These are phyloP conservation scores for Forbesichthys agassizii DNA, from an alignment of 2,113 vertebrate species.

Conservation along the genomic window DNA sequence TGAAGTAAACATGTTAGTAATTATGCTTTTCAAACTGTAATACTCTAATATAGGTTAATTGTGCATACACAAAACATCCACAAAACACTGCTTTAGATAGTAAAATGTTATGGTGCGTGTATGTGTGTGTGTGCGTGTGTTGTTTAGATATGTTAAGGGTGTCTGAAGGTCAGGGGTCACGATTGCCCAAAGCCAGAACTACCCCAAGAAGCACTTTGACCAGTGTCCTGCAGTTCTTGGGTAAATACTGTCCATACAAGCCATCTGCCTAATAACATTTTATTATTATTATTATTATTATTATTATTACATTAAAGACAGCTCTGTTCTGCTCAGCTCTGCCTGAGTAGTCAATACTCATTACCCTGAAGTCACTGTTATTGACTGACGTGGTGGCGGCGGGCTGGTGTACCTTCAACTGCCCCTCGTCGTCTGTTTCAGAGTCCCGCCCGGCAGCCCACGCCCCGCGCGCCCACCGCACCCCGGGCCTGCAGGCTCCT, in stretches of 20 bases:
- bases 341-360: neutral
- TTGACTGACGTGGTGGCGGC: neutral
- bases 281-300: neutral
- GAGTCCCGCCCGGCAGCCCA: conserved; percentile 88
- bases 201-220: conserved; percentile 88
- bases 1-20: neutral
- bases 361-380: conserved; percentile 12
- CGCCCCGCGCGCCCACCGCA: conserved; percentile 84
- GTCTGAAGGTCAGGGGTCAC: conserved; percentile 85
- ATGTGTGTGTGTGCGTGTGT: conserved; percentile 63
- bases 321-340: too few species aligned
- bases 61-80: too few species aligned
- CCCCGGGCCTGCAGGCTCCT: conserved; percentile 86
- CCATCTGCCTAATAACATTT: neutral
- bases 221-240: conserved; percentile 93
- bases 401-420: conserved; percentile 41
- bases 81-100: conserved; percentile 45
- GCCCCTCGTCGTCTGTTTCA: conserved; percentile 61
- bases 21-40: neutral
- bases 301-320: neutral
- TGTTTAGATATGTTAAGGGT: conserved; percentile 91
- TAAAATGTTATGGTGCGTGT: conserved; percentile 52
- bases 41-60: neutral
- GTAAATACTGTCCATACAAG: conserved; percentile 64
- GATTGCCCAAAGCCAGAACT: conserved; percentile 87